Percentiles rank a stretch among this genome's conserved stretches.
Evolutionary conservation across 2,797 vertebrate genomes (phyloP).

Genomic region (Parotocinclus haroldoi): DNA sequence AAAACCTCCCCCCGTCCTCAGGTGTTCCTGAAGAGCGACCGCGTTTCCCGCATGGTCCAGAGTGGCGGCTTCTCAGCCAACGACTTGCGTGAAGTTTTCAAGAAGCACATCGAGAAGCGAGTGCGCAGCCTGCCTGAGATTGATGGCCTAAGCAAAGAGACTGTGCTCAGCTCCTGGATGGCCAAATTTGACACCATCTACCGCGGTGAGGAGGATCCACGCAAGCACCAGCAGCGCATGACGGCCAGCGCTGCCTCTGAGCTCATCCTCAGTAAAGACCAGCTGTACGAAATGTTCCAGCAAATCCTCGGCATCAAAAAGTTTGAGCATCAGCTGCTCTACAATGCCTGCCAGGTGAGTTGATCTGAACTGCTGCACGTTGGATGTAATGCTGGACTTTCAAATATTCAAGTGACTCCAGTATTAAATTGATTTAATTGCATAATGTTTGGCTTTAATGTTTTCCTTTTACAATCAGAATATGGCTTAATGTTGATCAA

Average conservation of each 20-base stretch:
- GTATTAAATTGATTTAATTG: no score
- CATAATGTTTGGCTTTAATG: no score
- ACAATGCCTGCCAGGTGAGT: conserved; percentile 95
- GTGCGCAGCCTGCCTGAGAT: conserved; percentile 96
- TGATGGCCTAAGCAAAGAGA: conserved; percentile 96
- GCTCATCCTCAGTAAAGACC: conserved; percentile 97
- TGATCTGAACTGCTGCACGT: neutral
- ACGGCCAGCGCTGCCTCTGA: conserved; percentile 87
- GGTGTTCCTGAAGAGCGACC: conserved; percentile 95
- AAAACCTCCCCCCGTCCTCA: conserved; percentile 53
- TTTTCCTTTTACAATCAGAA: no score
- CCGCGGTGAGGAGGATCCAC: conserved; percentile 88
- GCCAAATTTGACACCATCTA: conserved; percentile 97
- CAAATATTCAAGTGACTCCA: no score
- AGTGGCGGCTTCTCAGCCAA: conserved; percentile 91
- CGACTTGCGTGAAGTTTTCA: conserved; percentile 94
- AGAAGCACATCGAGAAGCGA: conserved; percentile 96
- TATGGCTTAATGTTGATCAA: no score
- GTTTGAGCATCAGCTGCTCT: conserved; percentile 95
- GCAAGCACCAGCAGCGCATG: conserved; percentile 85
- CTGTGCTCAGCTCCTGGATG: conserved; percentile 95
- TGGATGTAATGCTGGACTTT: no score
- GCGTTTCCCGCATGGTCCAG: conserved; percentile 93
- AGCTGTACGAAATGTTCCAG: conserved; percentile 98
- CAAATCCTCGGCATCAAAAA: conserved; percentile 93